phyloP scores from a whole-genome alignment of 2,797 vertebrate species.

The Ctenosaura bakeri region DNA sequence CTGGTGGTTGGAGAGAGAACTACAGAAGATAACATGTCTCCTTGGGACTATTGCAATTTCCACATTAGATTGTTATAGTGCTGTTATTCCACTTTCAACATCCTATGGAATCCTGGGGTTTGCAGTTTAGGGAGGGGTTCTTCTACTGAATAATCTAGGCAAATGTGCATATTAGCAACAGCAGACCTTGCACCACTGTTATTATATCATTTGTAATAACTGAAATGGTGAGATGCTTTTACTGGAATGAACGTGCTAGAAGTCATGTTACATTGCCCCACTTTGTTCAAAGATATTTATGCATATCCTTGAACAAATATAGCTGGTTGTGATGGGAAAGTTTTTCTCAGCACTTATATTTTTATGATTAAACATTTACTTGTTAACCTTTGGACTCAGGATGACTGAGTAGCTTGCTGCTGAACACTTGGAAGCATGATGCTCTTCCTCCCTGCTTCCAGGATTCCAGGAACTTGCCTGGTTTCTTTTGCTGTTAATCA shows the following conservation, averaged over 20 bases:
- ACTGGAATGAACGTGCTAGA: slow-evolving; percentile 23
- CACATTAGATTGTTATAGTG: too few relatives aligned
- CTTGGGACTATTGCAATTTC: too few relatives aligned
- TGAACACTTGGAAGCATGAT: slow-evolving; percentile 34
- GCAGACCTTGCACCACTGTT: neutral
- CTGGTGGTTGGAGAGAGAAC: neutral
- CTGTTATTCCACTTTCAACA: too few relatives aligned
- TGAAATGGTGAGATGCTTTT: slow-evolving; percentile 32
- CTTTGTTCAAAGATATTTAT: slow-evolving; percentile 11
- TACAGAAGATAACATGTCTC: neutral
- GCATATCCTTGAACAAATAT: slow-evolving; percentile 3
- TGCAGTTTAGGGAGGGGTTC: neutral
- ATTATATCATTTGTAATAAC: neutral
- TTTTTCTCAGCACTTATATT: slow-evolving; percentile 18
- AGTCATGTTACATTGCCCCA: slow-evolving; percentile 25
- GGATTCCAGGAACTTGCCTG: slow-evolving; percentile 37
- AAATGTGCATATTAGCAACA: slow-evolving; percentile 7
- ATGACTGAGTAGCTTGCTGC: slow-evolving; percentile 27
- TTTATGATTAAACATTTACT: slow-evolving; percentile 55
- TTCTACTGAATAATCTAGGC: slow-evolving; percentile 21
- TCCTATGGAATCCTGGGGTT: too few relatives aligned
- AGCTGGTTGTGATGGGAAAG: slow-evolving; percentile 15
- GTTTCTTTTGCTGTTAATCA: slow-evolving; percentile 5
- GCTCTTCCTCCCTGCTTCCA: neutral
- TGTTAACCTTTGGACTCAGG: slow-evolving; percentile 53